phyloP scores from a whole-genome alignment of 1,140 invertebrate genomes.

The Vanessa tameamea region DNA sequence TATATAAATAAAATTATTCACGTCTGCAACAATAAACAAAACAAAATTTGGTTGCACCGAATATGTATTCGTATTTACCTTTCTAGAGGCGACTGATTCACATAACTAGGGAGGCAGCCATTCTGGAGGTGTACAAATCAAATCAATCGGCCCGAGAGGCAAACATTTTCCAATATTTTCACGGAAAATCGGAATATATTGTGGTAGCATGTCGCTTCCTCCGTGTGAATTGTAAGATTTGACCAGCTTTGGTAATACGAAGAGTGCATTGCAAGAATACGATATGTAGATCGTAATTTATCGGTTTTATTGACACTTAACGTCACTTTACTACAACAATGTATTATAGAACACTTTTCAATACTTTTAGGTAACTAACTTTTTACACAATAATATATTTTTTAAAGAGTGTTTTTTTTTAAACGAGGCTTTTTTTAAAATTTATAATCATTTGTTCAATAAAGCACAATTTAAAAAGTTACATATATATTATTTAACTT shows the following conservation, averaged over 20 bases:
- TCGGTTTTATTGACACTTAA: not conserved
- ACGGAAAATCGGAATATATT: conserved; percentile 27
- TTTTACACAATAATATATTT: too few relatives aligned
- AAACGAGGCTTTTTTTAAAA: too few relatives aligned
- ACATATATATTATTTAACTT: not conserved
- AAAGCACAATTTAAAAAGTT: not conserved
- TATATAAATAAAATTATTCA: not conserved
- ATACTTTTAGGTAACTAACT: too few relatives aligned
- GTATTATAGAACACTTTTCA: too few relatives aligned
- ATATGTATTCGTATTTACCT: not conserved
- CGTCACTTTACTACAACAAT: too few relatives aligned
- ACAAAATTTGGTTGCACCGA: not conserved
- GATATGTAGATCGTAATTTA: not conserved
- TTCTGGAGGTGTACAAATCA: conserved; percentile 23
- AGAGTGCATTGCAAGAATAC: not conserved
- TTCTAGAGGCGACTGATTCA: conserved; percentile 15
- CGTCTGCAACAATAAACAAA: not conserved
- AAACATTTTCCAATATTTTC: conserved; percentile 31
- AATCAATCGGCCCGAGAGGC: conserved; percentile 27
- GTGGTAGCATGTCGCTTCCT: conserved; percentile 10
- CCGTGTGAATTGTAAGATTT: conserved; percentile 13
- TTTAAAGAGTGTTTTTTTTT: too few relatives aligned
- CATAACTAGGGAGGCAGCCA: conserved; percentile 24
- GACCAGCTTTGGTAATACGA: not conserved
- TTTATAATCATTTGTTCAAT: too few relatives aligned